phyloP scores from a whole-genome alignment of 2,797 vertebrate species.

The Halcyon leucocephala region DNA sequence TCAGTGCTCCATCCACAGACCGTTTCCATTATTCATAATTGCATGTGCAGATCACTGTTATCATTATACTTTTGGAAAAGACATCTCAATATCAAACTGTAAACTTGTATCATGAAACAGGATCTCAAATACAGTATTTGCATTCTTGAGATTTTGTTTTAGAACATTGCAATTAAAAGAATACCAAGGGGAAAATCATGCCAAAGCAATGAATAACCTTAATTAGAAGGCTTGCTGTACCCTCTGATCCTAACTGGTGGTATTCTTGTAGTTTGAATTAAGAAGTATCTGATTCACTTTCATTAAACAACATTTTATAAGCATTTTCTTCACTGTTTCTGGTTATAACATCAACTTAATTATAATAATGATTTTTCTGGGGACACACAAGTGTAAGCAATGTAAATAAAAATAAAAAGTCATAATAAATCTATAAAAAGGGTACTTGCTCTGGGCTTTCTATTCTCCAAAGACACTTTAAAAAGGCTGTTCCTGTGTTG shows the following conservation, averaged over 20 bases:
- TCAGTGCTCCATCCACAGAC: not conserved
- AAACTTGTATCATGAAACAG: not conserved
- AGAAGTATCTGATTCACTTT: not conserved
- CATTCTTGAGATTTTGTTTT: not conserved
- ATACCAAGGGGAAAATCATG: constrained; percentile 10
- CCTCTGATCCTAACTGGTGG: not conserved
- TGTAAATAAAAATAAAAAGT: not conserved
- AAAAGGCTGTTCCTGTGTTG: not conserved
- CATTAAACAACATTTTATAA: not conserved
- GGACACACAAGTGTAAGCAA: not conserved
- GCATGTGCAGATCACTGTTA: not conserved
- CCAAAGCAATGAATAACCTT: constrained; percentile 48
- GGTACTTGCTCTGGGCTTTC: not conserved
- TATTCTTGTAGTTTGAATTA: constrained; percentile 21
- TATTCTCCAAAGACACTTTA: not conserved
- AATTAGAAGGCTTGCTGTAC: constrained; percentile 27
- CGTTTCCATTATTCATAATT: not conserved
- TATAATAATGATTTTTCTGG: not conserved
- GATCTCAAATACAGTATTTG: not conserved
- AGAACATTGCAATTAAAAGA: not conserved
- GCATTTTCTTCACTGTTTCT: not conserved
- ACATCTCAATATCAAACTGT: not conserved
- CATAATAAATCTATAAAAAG: not conserved
- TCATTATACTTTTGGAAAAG: not conserved
- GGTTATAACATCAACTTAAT: not conserved